These are phyloP conservation scores for Lethrus apterus DNA, from an alignment of 1,140 invertebrate genomes.

Conservation along the genomic window DNA sequence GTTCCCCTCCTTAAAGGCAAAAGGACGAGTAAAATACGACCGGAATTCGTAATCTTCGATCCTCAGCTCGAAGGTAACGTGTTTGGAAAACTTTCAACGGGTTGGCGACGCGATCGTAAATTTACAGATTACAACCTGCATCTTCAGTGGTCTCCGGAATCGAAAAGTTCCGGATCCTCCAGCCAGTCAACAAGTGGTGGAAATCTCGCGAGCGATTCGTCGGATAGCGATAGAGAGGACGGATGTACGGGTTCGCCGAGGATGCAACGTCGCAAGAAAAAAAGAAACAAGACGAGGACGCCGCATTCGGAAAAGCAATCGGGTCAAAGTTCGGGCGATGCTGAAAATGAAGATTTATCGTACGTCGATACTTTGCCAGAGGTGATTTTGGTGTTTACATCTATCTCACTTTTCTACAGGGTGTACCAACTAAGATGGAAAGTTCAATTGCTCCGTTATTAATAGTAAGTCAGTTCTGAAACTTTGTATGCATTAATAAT, in stretches of 20 bases:
- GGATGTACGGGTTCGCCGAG: constrained; percentile 59
- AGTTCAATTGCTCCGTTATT: too few species aligned
- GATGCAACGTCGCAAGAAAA: constrained; percentile 55
- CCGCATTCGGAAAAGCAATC: constrained; percentile 32
- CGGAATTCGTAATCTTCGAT: constrained; percentile 97
- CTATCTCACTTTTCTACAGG: not conserved
- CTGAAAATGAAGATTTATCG: constrained; percentile 63
- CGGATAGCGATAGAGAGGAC: constrained; percentile 74
- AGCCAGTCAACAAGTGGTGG: constrained; percentile 43
- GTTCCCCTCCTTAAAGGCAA: constrained; percentile 94
- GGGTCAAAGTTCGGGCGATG: constrained; percentile 36
- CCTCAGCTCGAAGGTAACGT: constrained; percentile 70
- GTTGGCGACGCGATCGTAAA: not conserved
- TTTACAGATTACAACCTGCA: constrained; percentile 17
- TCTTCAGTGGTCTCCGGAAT: constrained; percentile 37
- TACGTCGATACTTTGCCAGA: constrained; percentile 89
- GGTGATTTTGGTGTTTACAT: constrained; percentile 56
- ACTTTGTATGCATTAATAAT: too few species aligned
- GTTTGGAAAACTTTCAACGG: too few species aligned
- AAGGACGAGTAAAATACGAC: constrained; percentile 90
- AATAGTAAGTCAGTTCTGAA: too few species aligned
- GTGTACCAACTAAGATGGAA: too few species aligned
- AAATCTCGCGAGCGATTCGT: constrained; percentile 54
- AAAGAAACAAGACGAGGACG: constrained; percentile 44
- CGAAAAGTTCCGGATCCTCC: constrained; percentile 45